Evolutionary conservation across 2,113 vertebrate genomes (phyloP).

Genomic region (Rhea americana): DNA sequence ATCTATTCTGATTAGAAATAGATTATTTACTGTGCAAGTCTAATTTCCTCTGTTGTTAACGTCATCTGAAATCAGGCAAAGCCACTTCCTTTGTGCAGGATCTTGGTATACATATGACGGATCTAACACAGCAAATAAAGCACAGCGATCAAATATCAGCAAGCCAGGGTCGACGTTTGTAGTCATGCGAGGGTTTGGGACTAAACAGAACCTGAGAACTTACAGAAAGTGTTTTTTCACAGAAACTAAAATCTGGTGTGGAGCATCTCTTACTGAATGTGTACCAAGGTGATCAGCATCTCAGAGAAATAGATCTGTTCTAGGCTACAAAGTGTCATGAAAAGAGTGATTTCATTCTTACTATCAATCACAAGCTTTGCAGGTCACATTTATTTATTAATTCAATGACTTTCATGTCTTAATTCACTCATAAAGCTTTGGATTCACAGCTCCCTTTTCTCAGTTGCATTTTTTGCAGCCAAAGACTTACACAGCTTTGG

Average conservation of each 20-base stretch:
- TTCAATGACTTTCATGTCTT: not conserved
- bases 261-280: not conserved
- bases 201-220: not conserved
- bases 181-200: not conserved
- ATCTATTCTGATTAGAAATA: not conserved
- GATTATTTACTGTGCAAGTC: not conserved
- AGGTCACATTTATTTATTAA: not conserved
- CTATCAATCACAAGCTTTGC: too few relatives aligned
- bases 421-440: not conserved
- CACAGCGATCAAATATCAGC: not conserved
- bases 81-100: not conserved
- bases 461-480: not conserved
- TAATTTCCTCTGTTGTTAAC: constrained; percentile 24
- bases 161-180: not conserved
- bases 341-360: not conserved
- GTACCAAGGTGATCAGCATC: not conserved
- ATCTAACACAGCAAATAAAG: not conserved
- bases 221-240: not conserved
- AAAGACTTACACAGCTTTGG: not conserved
- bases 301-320: not conserved
- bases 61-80: constrained; percentile 15
- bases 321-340: not conserved
- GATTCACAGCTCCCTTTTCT: not conserved
- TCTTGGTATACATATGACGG: not conserved
- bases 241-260: not conserved